Conservation (phyloP, 1,140 invertebrate species). For the Drosophila saltans region DNA sequence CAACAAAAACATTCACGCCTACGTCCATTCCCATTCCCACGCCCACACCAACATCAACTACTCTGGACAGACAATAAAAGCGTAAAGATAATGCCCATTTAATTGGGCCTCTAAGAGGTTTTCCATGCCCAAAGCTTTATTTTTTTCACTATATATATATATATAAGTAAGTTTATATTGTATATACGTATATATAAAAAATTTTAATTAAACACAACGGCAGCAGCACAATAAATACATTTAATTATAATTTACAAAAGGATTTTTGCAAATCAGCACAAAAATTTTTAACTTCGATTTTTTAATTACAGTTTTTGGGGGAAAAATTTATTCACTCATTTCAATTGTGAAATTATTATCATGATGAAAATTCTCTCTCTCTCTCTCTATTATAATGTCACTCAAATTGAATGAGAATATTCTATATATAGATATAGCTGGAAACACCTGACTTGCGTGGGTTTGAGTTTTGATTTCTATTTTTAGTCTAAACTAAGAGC, state of each 20-base stretch:
- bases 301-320: neutral
- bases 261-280: slow-evolving; percentile 3
- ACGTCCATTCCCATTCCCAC: slow-evolving; percentile 10
- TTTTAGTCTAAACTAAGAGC: neutral
- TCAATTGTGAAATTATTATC: neutral
- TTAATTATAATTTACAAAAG: slow-evolving; percentile 14
- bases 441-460: too few relatives aligned
- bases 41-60: neutral
- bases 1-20: neutral
- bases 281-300: neutral
- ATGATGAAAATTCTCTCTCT: neutral
- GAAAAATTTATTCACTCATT: neutral
- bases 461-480: neutral
- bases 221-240: neutral
- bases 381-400: too few relatives aligned
- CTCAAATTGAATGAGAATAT: too few relatives aligned
- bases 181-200: slow-evolving; percentile 1
- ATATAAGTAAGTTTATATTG: too few relatives aligned
- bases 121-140: slow-evolving; percentile 2
- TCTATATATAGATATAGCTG: too few relatives aligned
- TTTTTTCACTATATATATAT: slow-evolving; percentile 33
- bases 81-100: slow-evolving; percentile 56
- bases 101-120: slow-evolving; percentile 57
- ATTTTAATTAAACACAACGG: slow-evolving; percentile 49
- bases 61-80: neutral